Evolutionary conservation across 2,113 vertebrate species (phyloP).

Genomic region (Dinomys branickii): DNA sequence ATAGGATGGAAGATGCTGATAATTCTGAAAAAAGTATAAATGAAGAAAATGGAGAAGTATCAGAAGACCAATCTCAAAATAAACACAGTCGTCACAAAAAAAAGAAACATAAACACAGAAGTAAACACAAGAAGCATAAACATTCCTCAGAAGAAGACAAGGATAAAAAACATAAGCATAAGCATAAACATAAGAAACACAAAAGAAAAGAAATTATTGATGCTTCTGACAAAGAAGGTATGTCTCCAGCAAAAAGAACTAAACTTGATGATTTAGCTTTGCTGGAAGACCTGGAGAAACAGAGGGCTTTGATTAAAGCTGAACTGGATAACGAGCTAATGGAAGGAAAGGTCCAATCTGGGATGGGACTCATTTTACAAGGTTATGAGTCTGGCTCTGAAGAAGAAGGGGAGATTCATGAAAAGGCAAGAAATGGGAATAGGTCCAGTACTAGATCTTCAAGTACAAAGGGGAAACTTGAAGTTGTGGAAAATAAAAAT

Average conservation of each 20-base stretch:
- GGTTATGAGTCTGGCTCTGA: slow-evolving; percentile 99
- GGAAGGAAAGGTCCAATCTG: slow-evolving; percentile 98
- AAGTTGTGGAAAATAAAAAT: slow-evolving; percentile 92
- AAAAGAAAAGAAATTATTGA: slow-evolving; percentile 92
- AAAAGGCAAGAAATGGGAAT: slow-evolving; percentile 93
- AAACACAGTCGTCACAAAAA: slow-evolving; percentile 98
- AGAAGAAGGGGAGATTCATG: slow-evolving; percentile 95
- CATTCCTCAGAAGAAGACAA: slow-evolving; percentile 96
- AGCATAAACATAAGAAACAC: slow-evolving; percentile 98
- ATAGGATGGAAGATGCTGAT: slow-evolving; percentile 93
- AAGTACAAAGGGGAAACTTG: slow-evolving; percentile 90
- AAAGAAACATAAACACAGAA: slow-evolving; percentile 99
- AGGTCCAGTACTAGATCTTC: slow-evolving; percentile 87
- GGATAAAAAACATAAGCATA: slow-evolving; percentile 96
- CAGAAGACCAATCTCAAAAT: slow-evolving; percentile 91
- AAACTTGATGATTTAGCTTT: slow-evolving; percentile 96
- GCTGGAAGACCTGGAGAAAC: slow-evolving; percentile 98
- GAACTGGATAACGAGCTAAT: slow-evolving; percentile 99
- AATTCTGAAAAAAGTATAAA: slow-evolving; percentile 93
- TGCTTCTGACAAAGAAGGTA: slow-evolving; percentile 89
- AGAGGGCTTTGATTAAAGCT: slow-evolving; percentile 98
- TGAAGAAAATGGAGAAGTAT: slow-evolving; percentile 96
- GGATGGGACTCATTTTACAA: slow-evolving; percentile 98
- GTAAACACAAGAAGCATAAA: slow-evolving; percentile 99
- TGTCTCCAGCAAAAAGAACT: slow-evolving; percentile 93